These are phyloP conservation scores for Apantesis nais DNA, from an alignment of 2,888 invertebrate genomes.

Conservation along the genomic window DNA sequence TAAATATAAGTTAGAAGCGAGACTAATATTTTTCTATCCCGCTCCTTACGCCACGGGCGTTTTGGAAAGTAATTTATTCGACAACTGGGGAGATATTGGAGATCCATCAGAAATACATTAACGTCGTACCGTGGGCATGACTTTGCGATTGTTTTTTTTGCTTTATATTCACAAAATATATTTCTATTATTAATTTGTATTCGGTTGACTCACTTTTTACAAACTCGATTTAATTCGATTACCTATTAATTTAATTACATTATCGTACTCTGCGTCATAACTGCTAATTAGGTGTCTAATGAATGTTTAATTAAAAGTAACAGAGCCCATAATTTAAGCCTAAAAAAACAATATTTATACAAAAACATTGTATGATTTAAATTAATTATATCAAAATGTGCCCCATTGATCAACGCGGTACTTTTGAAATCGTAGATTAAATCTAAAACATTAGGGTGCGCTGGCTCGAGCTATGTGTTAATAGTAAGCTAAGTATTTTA, in stretches of 20 bases:
- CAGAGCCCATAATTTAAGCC: constrained; percentile 20
- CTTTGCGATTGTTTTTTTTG: constrained; percentile 68
- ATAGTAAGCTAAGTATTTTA: constrained; percentile 33
- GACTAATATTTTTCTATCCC: constrained; percentile 29
- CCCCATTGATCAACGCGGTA: constrained; percentile 37
- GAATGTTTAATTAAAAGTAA: constrained; percentile 23
- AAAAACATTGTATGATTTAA: constrained; percentile 24
- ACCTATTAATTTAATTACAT: constrained; percentile 14
- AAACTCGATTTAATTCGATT: constrained; percentile 4
- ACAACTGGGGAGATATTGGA: constrained; percentile 70
- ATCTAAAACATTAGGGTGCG: constrained; percentile 41
- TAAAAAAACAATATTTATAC: constrained; percentile 15
- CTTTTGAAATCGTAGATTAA: constrained; percentile 36
- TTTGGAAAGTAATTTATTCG: constrained; percentile 70
- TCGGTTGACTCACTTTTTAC: constrained; percentile 1
- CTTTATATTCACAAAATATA: constrained; percentile 45
- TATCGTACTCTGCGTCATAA: constrained; percentile 10
- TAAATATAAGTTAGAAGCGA: constrained; percentile 25
- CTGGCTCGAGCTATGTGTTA: constrained; percentile 35
- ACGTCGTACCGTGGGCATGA: constrained; percentile 64
- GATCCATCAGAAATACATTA: constrained; percentile 84
- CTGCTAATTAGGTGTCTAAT: constrained; percentile 15
- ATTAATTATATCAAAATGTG: constrained; percentile 36
- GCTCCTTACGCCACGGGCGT: constrained; percentile 34
- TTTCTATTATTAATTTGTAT: constrained; percentile 34